Base-by-base conservation (phyloP, 2,888 invertebrate genomes). In the Apantesis nais region DNA sequence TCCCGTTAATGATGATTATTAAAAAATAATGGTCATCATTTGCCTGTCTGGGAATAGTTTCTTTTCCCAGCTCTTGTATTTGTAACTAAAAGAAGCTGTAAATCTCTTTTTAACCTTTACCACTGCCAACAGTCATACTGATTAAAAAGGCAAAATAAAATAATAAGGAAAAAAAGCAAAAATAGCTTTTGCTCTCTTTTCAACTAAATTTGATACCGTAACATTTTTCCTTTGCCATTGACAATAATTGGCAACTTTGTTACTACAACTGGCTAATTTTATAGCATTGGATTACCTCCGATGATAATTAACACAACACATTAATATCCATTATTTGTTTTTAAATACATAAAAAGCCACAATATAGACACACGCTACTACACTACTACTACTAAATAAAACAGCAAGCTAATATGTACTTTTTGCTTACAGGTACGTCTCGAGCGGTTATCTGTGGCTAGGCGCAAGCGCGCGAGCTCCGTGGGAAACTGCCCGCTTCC, bases 401-500 rank as follows among this genome's bases (percentile, higher is more conserved):
- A 67, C 48, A 68, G 70, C 64, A 66, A 74, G 72, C 75, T 77
- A 78, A 78, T 71, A 74, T 76, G 68, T 73, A 74, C 67, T 66
- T 77, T 81, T 83, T 84, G 82, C 77, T 72, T 74, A 62, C 84
- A 84, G 83, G 83, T 84, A 84, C 76, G 82, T 83, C 65, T 73
- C 69, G 72, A 64, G 67, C 60, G 71, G 71, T 74, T 73, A 79
- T 73, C 73, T 77, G 75, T 73, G 75, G 72, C 55, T 63, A 37
- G 68, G 76, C 79, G 83, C 83, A 80, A 82, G 83, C 81, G 82
- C 77, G 75, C 71, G 73, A 83, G 82, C 85, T 80, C 76, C 87
- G 87, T 87, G 87, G 82, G 87, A 87, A 87, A 72, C 69, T 73
- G 70, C 63, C 70, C 74, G 80, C 85, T 87, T 87, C 87, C 87